Percentiles rank a stretch among this genome's conserved stretches.
Evolutionary conservation across 2,888 invertebrate species (phyloP).

Genomic region (Argynnis bischoffii): DNA sequence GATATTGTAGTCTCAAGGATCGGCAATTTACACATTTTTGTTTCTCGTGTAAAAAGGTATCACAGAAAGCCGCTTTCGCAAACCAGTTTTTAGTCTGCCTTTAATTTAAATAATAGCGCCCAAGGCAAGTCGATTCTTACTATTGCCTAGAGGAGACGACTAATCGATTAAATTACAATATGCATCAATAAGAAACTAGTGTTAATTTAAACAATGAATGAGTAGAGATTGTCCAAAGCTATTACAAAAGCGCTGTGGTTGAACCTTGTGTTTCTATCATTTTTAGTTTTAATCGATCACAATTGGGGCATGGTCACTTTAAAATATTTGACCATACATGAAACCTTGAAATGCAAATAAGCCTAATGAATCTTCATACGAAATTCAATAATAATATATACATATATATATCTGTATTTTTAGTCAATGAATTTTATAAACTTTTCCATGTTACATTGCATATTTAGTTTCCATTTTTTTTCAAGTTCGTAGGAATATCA

Average conservation of each 20-base stretch:
- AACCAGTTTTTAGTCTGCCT: conserved; percentile 40
- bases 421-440: background rate
- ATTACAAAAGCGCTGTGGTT: conserved; percentile 6
- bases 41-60: conserved; percentile 37
- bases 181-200: conserved; percentile 12
- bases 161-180: conserved; percentile 35
- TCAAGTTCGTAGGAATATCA: too few species aligned
- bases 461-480: background rate
- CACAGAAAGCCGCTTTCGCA: conserved; percentile 43
- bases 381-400: conserved; percentile 23
- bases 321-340: conserved; percentile 28
- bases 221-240: conserved; percentile 6
- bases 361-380: conserved; percentile 31
- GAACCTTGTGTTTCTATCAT: conserved; percentile 8
- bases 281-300: conserved; percentile 29
- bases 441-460: background rate
- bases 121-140: conserved; percentile 33
- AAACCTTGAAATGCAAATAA: conserved; percentile 34
- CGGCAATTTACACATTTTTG: conserved; percentile 41
- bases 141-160: conserved; percentile 27
- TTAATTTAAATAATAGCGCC: conserved; percentile 44
- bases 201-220: background rate
- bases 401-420: conserved; percentile 8
- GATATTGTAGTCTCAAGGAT: conserved; percentile 15
- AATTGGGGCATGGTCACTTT: conserved; percentile 35